phyloP scores from a whole-genome alignment of 2,797 vertebrate genomes.

The Scolopax bukidnonensis region DNA sequence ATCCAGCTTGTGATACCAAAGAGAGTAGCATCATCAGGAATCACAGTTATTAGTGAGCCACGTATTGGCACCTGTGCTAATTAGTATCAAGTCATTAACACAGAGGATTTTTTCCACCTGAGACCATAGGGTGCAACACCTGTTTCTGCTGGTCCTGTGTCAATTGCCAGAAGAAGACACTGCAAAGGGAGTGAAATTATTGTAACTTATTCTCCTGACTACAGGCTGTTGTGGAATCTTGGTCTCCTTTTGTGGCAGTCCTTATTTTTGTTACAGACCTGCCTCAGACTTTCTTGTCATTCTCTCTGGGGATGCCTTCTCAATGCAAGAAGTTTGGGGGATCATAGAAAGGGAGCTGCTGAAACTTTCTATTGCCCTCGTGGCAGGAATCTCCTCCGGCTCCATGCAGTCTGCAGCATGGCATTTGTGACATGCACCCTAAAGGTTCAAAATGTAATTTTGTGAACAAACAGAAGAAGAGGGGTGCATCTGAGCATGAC shows the following conservation, averaged over 20 bases:
- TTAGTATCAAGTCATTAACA: background rate
- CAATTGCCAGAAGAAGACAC: background rate
- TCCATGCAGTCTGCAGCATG: background rate
- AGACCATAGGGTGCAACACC: background rate
- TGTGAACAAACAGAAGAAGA: background rate
- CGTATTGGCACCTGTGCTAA: background rate
- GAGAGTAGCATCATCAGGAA: background rate
- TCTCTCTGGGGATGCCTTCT: background rate
- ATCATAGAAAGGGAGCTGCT: background rate
- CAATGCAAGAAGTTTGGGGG: background rate
- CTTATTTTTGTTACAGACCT: background rate
- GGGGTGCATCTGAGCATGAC: background rate
- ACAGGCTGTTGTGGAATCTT: background rate
- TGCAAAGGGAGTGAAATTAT: background rate
- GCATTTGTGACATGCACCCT: background rate
- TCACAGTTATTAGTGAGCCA: background rate
- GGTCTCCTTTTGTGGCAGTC: background rate
- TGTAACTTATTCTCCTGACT: background rate
- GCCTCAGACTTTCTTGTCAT: background rate
- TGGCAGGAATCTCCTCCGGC: background rate
- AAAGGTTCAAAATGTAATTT: background rate
- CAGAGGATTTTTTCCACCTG: background rate
- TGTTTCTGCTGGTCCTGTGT: background rate
- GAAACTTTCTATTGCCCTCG: background rate
- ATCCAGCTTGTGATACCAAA: background rate